phyloP scores from a whole-genome alignment of 2,797 vertebrate genomes.

The Artibeus lituratus region DNA sequence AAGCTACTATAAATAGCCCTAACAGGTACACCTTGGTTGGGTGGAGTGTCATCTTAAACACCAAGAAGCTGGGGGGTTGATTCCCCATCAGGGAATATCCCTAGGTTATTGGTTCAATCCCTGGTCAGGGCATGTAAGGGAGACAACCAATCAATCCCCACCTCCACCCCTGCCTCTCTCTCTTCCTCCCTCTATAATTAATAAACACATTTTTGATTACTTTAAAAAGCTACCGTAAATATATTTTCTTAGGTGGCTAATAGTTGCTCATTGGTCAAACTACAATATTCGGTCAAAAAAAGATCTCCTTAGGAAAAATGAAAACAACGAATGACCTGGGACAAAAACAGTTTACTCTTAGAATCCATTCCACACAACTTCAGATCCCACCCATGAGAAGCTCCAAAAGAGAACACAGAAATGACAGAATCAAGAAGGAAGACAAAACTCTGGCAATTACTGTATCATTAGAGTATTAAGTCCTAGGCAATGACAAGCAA shows the following conservation, averaged over 20 bases:
- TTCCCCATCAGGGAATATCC: neutral
- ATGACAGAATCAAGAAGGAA: neutral
- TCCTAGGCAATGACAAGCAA: constrained; percentile 16
- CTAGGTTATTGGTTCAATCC: neutral
- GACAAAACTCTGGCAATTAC: constrained; percentile 36
- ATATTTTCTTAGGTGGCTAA: constrained; percentile 9
- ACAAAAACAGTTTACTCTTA: neutral
- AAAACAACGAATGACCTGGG: neutral
- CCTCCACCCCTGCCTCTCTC: no score
- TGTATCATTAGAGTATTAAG: constrained; percentile 17
- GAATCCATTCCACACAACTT: neutral
- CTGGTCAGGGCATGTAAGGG: no score
- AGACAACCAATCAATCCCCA: neutral
- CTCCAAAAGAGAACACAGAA: constrained; percentile 4
- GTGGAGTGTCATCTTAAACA: neutral
- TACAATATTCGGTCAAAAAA: constrained; percentile 21
- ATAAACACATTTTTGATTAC: neutral
- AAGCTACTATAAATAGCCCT: neutral
- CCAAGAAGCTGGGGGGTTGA: neutral
- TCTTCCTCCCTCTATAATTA: neutral
- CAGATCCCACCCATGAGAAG: neutral
- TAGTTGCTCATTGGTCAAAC: neutral
- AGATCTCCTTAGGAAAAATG: neutral
- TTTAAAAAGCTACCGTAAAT: neutral
- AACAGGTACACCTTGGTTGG: neutral